phyloP scores from a whole-genome alignment of 2,888 invertebrate genomes.

The Dusona sp. region DNA sequence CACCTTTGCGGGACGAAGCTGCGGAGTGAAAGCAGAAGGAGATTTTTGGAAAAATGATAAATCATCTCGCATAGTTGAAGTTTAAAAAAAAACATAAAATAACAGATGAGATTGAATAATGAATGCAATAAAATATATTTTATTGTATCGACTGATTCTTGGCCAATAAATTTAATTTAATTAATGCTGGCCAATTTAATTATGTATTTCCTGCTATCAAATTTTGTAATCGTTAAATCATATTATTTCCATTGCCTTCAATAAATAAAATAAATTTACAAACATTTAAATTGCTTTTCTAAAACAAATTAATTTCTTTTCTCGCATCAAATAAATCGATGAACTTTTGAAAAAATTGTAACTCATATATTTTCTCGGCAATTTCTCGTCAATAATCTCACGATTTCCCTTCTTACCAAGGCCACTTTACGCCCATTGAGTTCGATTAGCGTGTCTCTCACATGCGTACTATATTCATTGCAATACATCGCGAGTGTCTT shows the following conservation, averaged over 20 bases:
- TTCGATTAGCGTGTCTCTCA: slow-evolving; percentile 74
- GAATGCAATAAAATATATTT: not conserved
- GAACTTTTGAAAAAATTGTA: slow-evolving; percentile 4
- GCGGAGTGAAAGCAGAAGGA: slow-evolving; percentile 40
- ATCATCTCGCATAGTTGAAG: not conserved
- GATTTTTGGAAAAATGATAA: not conserved
- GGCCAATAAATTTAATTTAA: too few species aligned
- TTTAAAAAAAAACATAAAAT: not conserved
- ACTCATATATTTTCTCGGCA: slow-evolving; percentile 32
- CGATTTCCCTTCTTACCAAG: slow-evolving; percentile 69
- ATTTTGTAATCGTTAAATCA: not conserved
- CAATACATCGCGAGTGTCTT: slow-evolving; percentile 50
- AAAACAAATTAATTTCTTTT: not conserved
- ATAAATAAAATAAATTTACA: not conserved
- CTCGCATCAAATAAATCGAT: not conserved
- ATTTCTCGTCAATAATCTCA: slow-evolving; percentile 45
- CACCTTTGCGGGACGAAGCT: slow-evolving; percentile 37
- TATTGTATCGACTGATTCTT: not conserved
- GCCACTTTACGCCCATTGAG: slow-evolving; percentile 75
- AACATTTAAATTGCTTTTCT: not conserved
- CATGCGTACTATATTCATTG: slow-evolving; percentile 24
- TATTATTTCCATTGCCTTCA: not conserved
- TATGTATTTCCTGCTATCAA: not conserved
- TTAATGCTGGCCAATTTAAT: not conserved
- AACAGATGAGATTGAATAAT: not conserved